Conservation (phyloP, 2,888 invertebrate species). For the Globia sparganii region DNA sequence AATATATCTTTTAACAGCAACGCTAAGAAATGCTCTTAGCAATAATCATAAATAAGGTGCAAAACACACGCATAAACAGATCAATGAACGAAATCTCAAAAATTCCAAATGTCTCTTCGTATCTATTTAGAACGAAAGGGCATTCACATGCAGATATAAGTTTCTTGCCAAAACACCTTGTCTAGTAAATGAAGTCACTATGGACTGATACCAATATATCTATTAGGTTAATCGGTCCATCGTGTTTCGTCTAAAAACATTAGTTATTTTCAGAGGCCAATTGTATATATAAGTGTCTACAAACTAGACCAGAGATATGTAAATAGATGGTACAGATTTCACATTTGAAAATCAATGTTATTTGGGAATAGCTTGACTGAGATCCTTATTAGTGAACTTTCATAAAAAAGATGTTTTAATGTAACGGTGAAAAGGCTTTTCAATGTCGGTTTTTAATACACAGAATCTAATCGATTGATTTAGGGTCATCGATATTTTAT, state of each 20-base stretch:
- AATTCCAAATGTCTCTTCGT: constrained; percentile 29
- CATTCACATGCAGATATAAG: constrained; percentile 52
- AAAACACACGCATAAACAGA: constrained; percentile 46
- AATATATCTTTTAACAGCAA: constrained; percentile 27
- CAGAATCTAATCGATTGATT: not conserved
- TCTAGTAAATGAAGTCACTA: constrained; percentile 34
- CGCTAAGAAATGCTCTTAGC: constrained; percentile 30
- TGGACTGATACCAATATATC: constrained; percentile 20
- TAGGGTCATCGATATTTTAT: not conserved
- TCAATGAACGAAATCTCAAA: constrained; percentile 52
- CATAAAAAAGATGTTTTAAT: not conserved
- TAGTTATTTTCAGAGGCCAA: constrained; percentile 22
- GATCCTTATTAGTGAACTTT: not conserved
- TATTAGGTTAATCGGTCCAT: constrained; percentile 35
- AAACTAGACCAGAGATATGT: constrained; percentile 1
- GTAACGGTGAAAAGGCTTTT: not conserved
- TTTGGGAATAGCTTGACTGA: not conserved
- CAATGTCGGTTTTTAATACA: not conserved
- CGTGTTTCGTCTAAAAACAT: constrained; percentile 21
- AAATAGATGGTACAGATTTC: not conserved
- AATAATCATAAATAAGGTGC: constrained; percentile 42
- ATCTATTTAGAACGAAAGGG: constrained; percentile 52
- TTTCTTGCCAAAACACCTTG: constrained; percentile 54
- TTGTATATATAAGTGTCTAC: not conserved
- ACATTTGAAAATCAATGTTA: constrained; percentile 1